Evolutionary conservation across 2,113 vertebrate genomes (phyloP).

Genomic region (Pantherophis guttatus): DNA sequence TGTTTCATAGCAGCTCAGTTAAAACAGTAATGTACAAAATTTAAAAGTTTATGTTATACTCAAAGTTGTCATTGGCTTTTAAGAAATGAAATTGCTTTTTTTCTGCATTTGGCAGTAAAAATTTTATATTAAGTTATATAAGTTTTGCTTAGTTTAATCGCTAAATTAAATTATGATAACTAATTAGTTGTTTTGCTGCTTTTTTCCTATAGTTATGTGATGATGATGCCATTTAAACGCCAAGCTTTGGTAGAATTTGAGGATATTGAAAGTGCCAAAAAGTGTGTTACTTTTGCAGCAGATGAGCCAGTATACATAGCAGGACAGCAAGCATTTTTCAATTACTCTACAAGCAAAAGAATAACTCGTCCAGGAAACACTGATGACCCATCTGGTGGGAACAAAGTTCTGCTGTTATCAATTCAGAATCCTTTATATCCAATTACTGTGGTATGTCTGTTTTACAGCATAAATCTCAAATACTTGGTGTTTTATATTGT

Average conservation of each 20-base stretch:
- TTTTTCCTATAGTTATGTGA: slow-evolving; percentile 80
- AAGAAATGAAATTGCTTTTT: background rate
- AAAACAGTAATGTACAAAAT: background rate
- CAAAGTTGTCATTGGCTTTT: background rate
- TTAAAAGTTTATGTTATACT: background rate
- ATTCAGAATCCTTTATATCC: slow-evolving; percentile 95
- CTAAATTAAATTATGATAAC: background rate
- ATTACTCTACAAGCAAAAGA: slow-evolving; percentile 94
- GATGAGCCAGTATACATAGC: slow-evolving; percentile 84
- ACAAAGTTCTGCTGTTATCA: slow-evolving; percentile 90
- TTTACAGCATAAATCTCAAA: slow-evolving; percentile 3
- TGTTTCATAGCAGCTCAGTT: background rate
- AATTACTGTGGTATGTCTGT: slow-evolving; percentile 84
- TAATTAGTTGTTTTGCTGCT: background rate
- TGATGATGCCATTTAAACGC: slow-evolving; percentile 97
- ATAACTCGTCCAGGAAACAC: slow-evolving; percentile 89
- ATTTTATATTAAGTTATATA: background rate
- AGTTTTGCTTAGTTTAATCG: background rate
- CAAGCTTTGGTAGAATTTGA: slow-evolving; percentile 95
- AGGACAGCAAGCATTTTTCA: slow-evolving; percentile 91
- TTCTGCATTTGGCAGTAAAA: background rate
- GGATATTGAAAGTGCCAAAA: slow-evolving; percentile 83
- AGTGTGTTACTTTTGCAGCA: slow-evolving; percentile 81
- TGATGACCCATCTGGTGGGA: slow-evolving; percentile 86
- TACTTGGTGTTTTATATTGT: background rate